Evolutionary conservation across 2,113 vertebrate genomes (phyloP).

Genomic region (Mobula hypostoma): DNA sequence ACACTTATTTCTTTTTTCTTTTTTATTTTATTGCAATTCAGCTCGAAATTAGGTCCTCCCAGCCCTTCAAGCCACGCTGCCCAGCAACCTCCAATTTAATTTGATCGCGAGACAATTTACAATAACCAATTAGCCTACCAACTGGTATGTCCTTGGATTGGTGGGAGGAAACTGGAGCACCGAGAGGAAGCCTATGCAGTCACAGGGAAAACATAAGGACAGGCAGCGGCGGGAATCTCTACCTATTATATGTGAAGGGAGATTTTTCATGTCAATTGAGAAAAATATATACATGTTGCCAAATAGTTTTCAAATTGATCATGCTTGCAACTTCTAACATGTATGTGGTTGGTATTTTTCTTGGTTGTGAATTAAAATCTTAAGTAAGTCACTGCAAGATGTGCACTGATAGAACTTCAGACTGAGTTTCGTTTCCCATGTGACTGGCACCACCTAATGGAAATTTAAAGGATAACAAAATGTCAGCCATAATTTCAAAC

Average conservation of each 20-base stretch:
- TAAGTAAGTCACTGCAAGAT: not conserved
- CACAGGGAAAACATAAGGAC: too few species aligned
- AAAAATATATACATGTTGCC: not conserved
- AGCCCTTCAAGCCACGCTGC: too few species aligned
- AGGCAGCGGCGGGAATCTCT: not conserved
- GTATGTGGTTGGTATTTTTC: not conserved
- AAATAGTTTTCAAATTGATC: not conserved
- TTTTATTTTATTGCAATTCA: too few species aligned
- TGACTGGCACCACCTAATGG: conserved; percentile 29
- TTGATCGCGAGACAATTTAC: too few species aligned
- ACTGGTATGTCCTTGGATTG: too few species aligned
- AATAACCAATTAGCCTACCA: too few species aligned
- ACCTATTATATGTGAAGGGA: not conserved
- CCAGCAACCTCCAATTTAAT: too few species aligned
- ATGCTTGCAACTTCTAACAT: not conserved
- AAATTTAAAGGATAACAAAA: not conserved
- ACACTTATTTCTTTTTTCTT: not conserved
- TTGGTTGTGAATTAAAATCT: not conserved
- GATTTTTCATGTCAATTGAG: not conserved
- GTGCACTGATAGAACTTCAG: not conserved
- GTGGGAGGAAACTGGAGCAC: too few species aligned
- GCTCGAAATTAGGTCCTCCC: too few species aligned
- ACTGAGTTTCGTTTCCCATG: not conserved
- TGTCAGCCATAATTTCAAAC: not conserved
- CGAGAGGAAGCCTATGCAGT: too few species aligned